phyloP scores from a whole-genome alignment of 1,140 invertebrate species.

The Hylaeus anthracinus region DNA sequence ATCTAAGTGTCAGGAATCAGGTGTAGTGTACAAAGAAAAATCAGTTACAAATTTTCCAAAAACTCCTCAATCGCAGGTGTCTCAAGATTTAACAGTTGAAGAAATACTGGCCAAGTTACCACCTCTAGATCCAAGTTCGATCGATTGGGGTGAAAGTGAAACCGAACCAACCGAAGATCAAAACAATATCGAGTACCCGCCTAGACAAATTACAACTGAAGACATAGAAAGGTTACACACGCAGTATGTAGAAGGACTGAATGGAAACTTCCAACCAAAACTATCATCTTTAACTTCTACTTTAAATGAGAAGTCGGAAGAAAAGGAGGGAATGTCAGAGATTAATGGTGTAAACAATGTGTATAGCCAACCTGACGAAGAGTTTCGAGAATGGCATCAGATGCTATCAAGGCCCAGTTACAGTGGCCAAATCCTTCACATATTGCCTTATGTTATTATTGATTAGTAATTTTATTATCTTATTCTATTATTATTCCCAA shows the following conservation, averaged over 20 bases:
- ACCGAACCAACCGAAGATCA: slow-evolving; percentile 61
- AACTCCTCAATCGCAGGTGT: slow-evolving; percentile 37
- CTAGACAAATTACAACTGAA: slow-evolving; percentile 64
- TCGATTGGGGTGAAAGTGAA: slow-evolving; percentile 80
- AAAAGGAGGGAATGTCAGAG: slow-evolving; percentile 34
- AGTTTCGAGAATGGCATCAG: slow-evolving; percentile 93
- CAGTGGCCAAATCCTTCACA: slow-evolving; percentile 88
- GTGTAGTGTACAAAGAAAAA: slow-evolving; percentile 40
- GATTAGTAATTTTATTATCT: slow-evolving; percentile 83
- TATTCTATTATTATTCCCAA: slow-evolving; percentile 60
- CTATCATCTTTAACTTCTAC: slow-evolving; percentile 53
- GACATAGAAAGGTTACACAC: slow-evolving; percentile 74
- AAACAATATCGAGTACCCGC: slow-evolving; percentile 61
- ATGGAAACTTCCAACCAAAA: slow-evolving; percentile 77
- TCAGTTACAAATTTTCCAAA: slow-evolving; percentile 36
- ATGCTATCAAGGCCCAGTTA: slow-evolving; percentile 86
- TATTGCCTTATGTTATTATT: slow-evolving; percentile 96
- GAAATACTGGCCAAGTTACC: slow-evolving; percentile 84
- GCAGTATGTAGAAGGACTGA: slow-evolving; percentile 76
- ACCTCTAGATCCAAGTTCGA: slow-evolving; percentile 83
- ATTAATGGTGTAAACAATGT: slow-evolving; percentile 55
- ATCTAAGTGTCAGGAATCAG: slow-evolving; percentile 44
- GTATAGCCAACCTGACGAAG: slow-evolving; percentile 58
- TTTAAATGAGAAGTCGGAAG: slow-evolving; percentile 48
- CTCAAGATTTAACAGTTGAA: slow-evolving; percentile 78